Base-by-base conservation (phyloP, 2,888 invertebrate genomes). In the Rotaria macrura region DNA sequence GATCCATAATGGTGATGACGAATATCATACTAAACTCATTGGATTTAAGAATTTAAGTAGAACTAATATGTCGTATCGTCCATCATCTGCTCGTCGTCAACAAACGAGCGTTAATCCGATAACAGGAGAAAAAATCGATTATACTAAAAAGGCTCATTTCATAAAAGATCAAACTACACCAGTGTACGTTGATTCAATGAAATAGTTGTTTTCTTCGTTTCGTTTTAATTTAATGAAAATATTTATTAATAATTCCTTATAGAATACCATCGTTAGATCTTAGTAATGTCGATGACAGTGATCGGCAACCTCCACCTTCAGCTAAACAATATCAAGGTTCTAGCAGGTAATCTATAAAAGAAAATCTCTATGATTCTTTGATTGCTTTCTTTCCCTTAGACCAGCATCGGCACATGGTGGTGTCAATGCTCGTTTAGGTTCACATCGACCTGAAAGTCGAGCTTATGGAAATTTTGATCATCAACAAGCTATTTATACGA, bases 71-170 rank as follows among this genome's bases (percentile, higher is more conserved):
- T 34, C 65, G 0, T 65, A 65, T 34, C 65, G 65, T 65, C 65
- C 65, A 34, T 65, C 65, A 34, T 65, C 65, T 20, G 65, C 65
- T 65, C 65, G 65, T 65, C 65, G 65, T 65, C 65, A 65, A 65
- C 65, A 65, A 65, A 65, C 65, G 14, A 65, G 65, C 17, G 38
- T 34, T 17, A 65, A 65, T 65, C 65, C 65, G 9, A 65, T 65
- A 3, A 65, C 65, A 17, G 65, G 65, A 34, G 65, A 65, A 65
- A 65, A 65, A 29, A 38, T 65, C 38, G 65, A 65, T 20, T 65
- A 65, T 14, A 34, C 2, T 20, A 65, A 65, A 34, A 65, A 65
- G 14, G 34, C 65, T 29, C 29, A 29, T 65, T 34, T 34, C 7
- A 34, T 20, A 20, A 65, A 65, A 20, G 65, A 65, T 65, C 65